phyloP scores from a whole-genome alignment of 1,140 invertebrate species.

The Drosophila prosaltans region DNA sequence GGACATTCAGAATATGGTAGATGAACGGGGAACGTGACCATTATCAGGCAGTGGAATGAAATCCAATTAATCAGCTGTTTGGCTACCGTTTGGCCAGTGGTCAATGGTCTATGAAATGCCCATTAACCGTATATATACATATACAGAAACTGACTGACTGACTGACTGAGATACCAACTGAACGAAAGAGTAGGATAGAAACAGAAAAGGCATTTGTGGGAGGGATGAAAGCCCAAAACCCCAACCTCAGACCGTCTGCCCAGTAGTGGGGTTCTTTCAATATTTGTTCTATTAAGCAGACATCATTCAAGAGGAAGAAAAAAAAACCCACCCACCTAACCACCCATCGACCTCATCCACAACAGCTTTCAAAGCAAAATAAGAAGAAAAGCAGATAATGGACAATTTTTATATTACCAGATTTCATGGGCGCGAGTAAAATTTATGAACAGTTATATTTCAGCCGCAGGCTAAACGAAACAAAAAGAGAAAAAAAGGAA shows the following conservation, averaged over 20 bases:
- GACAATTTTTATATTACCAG: slow-evolving; percentile 69
- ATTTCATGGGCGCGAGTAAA: slow-evolving; percentile 55
- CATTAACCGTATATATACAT: slow-evolving; percentile 46
- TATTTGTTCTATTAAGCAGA: slow-evolving; percentile 75
- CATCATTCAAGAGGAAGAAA: background rate
- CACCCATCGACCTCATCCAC: background rate
- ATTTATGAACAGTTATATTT: slow-evolving; percentile 72
- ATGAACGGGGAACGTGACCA: slow-evolving; percentile 15
- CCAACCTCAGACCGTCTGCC: too few relatives aligned
- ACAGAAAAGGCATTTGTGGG: background rate
- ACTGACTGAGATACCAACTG: background rate
- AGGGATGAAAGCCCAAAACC: background rate
- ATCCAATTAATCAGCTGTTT: slow-evolving; percentile 73
- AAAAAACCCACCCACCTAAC: background rate
- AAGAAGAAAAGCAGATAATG: slow-evolving; percentile 49
- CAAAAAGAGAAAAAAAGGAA: background rate
- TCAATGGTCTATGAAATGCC: slow-evolving; percentile 83
- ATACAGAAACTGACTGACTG: slow-evolving; percentile 6
- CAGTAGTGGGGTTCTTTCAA: slow-evolving; percentile 46
- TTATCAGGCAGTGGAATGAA: slow-evolving; percentile 40
- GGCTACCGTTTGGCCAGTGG: slow-evolving; percentile 43
- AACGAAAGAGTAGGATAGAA: background rate
- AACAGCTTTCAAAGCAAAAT: background rate
- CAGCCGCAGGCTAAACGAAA: slow-evolving; percentile 49
- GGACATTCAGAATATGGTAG: slow-evolving; percentile 17